Conservation (phyloP, 1,140 invertebrate species). For the Diorhabda sublineata region DNA sequence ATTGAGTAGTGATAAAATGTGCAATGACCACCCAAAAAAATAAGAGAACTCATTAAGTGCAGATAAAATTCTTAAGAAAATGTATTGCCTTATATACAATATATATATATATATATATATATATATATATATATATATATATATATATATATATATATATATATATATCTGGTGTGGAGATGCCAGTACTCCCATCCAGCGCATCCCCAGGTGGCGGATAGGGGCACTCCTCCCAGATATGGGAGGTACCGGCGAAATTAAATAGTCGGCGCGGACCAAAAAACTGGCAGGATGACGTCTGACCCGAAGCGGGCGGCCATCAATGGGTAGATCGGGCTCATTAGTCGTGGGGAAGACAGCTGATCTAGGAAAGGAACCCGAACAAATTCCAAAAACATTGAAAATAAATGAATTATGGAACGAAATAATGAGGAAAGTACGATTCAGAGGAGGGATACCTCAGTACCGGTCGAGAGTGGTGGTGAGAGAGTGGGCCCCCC, state of each 20-base stretch:
- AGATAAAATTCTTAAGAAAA: too few species aligned
- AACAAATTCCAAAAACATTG: background rate
- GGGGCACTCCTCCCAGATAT: background rate
- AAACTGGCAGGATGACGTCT: background rate
- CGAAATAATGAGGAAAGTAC: slow-evolving; percentile 4
- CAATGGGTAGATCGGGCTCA: background rate
- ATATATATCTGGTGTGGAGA: too few species aligned
- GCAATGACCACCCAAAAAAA: too few species aligned
- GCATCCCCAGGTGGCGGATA: background rate
- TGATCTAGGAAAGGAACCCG: background rate
- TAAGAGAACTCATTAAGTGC: too few species aligned
- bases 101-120: too few species aligned
- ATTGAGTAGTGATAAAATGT: too few species aligned
- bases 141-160: too few species aligned
- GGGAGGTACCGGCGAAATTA: background rate
- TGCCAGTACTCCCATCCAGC: too few species aligned
- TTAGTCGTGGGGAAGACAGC: background rate
- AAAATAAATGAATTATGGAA: background rate
- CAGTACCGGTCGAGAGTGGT: slow-evolving; percentile 21
- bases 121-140: too few species aligned
- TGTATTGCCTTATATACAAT: too few species aligned
- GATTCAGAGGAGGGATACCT: slow-evolving; percentile 22
- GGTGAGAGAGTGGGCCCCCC: slow-evolving; percentile 15
- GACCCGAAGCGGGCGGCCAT: too few species aligned
- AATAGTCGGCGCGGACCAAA: background rate